A percentile compares a stretch with the other conserved stretches of the same genome.
These are phyloP conservation scores for Epizoanthus scotinus DNA, from an alignment of 92 coral and sea anemone species.

Conservation along the genomic window DNA sequence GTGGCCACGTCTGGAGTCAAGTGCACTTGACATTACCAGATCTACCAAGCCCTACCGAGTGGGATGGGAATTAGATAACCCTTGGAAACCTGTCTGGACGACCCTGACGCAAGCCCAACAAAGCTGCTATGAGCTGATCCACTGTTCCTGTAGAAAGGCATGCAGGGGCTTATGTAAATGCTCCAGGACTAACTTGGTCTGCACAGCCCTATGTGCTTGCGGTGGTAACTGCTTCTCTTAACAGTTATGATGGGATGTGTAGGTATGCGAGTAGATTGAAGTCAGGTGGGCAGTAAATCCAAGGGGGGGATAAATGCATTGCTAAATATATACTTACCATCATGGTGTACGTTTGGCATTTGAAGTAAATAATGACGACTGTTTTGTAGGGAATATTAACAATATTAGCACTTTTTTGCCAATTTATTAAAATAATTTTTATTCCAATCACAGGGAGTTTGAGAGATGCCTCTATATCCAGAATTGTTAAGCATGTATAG, in stretches of 20 bases:
- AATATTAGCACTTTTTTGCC: no score
- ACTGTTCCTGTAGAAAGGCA: slow-evolving; percentile 61
- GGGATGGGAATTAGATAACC: slow-evolving; percentile 57
- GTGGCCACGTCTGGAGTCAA: slow-evolving; percentile 57
- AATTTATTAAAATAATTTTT: background rate
- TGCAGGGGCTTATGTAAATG: slow-evolving; percentile 55
- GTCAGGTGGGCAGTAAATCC: no score
- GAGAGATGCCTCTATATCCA: slow-evolving; percentile 32
- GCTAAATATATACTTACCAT: no score
- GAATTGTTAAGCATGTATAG: slow-evolving; percentile 25
- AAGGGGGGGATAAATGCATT: no score
- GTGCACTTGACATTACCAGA: slow-evolving; percentile 43
- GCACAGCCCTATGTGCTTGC: slow-evolving; percentile 52
- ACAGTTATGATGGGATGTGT: no score
- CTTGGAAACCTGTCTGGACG: slow-evolving; percentile 59
- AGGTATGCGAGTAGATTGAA: no score
- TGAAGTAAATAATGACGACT: no score
- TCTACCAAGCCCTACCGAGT: slow-evolving; percentile 58
- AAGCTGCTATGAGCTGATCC: slow-evolving; percentile 58
- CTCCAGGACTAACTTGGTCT: slow-evolving; percentile 31
- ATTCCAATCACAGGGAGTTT: slow-evolving; percentile 11
- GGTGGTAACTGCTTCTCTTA: slow-evolving; percentile 50
- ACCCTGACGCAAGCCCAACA: slow-evolving; percentile 63
- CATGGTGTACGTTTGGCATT: no score
- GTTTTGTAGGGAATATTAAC: no score